Evolutionary conservation across 2,113 vertebrate species (phyloP).

Genomic region (Burhinus bistriatus): DNA sequence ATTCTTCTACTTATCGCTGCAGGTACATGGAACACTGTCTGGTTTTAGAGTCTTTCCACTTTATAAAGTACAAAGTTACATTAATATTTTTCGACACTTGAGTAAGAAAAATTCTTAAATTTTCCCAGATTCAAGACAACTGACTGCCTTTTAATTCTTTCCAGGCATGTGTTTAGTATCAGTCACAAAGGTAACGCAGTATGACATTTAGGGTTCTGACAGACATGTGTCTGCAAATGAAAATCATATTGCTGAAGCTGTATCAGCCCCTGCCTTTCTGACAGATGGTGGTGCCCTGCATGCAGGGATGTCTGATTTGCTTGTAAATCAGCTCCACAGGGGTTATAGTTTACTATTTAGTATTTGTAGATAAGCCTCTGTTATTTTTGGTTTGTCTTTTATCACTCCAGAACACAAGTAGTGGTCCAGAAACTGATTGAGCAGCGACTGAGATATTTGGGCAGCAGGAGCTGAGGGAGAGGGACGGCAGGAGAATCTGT

Average conservation of each 20-base stretch:
- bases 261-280: neutral
- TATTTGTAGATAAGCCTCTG: neutral
- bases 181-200: neutral
- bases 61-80: slow-evolving; percentile 39
- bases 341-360: neutral
- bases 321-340: neutral
- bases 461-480: neutral
- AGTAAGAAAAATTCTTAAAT: slow-evolving; percentile 38
- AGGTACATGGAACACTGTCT: slow-evolving; percentile 67
- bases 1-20: slow-evolving; percentile 33
- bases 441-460: neutral
- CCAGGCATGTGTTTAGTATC: neutral
- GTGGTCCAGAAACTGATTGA: neutral
- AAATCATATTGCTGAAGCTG: neutral
- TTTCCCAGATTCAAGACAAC: neutral
- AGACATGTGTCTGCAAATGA: neutral
- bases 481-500: neutral
- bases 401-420: neutral
- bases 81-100: slow-evolving; percentile 62
- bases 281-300: neutral
- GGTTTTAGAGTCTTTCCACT: slow-evolving; percentile 33
- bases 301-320: neutral
- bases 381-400: neutral
- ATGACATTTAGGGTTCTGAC: neutral
- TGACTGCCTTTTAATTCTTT: slow-evolving; percentile 10